These are phyloP conservation scores for Carposina sasakii DNA, from an alignment of 1,140 invertebrate genomes.

Conservation along the genomic window DNA sequence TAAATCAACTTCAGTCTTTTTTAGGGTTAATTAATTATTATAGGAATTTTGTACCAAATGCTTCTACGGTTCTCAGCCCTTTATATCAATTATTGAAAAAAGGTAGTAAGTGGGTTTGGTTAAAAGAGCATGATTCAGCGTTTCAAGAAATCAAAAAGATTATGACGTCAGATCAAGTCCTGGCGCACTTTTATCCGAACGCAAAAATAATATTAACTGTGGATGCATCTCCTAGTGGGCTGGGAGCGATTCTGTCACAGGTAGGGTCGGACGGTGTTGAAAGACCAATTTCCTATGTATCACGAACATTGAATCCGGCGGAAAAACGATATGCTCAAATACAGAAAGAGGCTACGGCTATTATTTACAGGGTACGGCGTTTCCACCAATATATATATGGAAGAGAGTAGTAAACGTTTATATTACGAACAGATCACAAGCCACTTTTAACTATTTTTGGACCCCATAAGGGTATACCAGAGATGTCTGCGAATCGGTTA, in stretches of 20 bases:
- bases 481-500: constrained; percentile 13
- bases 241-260: neutral
- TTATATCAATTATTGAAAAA: no score
- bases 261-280: neutral
- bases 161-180: no score
- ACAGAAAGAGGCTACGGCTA: constrained; percentile 63
- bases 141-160: no score
- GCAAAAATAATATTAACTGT: constrained; percentile 1
- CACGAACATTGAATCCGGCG: constrained; percentile 43
- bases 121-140: no score
- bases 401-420: constrained; percentile 15
- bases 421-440: constrained; percentile 13
- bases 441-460: constrained; percentile 15
- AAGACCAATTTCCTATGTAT: constrained; percentile 16
- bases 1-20: no score
- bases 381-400: constrained; percentile 56
- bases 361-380: constrained; percentile 50
- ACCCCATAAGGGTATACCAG: constrained; percentile 13
- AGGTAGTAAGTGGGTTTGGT: no score
- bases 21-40: no score
- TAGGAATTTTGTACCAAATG: no score
- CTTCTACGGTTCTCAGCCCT: no score
- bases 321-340: constrained; percentile 64
- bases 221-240: neutral
- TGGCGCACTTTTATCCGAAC: constrained; percentile 5